Evolutionary conservation across 1,140 invertebrate species (phyloP).

Genomic region (Gonioctena quinquepunctata): DNA sequence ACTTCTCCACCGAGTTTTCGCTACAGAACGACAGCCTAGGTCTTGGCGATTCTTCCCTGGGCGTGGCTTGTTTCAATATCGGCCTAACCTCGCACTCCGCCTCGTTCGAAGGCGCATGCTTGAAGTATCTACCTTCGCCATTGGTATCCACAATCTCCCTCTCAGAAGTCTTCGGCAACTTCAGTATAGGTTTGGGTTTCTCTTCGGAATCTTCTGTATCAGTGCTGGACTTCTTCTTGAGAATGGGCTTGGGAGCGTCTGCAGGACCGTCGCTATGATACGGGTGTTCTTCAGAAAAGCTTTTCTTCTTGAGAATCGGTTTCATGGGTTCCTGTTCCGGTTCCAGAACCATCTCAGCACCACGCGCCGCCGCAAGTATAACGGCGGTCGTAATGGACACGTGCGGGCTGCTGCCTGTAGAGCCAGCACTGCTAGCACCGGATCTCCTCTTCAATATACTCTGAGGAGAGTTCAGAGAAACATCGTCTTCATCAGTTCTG

Average conservation of each 20-base stretch:
- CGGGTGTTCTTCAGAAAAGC: conserved; percentile 64
- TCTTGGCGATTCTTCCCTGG: conserved; percentile 61
- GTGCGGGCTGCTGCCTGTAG: conserved; percentile 63
- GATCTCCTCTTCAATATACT: conserved; percentile 77
- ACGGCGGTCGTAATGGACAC: conserved; percentile 73
- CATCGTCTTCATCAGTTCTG: conserved; percentile 61
- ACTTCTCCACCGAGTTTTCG: conserved; percentile 46
- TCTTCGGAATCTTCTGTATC: conserved; percentile 78
- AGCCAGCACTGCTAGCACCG: conserved; percentile 60
- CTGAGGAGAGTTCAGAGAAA: conserved; percentile 67
- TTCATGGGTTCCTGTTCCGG: conserved; percentile 64
- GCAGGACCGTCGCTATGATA: conserved; percentile 39
- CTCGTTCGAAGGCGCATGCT: conserved; percentile 20
- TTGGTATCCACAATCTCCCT: conserved; percentile 23
- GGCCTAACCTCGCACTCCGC: conserved; percentile 60
- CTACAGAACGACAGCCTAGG: conserved; percentile 62
- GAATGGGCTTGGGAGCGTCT: conserved; percentile 72
- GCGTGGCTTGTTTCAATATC: conserved; percentile 62
- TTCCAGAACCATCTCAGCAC: conserved; percentile 62
- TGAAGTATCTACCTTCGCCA: conserved; percentile 24
- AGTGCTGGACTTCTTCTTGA: conserved; percentile 81
- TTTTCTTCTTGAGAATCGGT: conserved; percentile 82
- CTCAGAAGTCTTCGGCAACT: conserved; percentile 65
- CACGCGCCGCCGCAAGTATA: conserved; percentile 66
- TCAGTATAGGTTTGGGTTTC: conserved; percentile 78